Conservation (phyloP, 2,797 vertebrate species). For the Macroramphosus scolopax region DNA sequence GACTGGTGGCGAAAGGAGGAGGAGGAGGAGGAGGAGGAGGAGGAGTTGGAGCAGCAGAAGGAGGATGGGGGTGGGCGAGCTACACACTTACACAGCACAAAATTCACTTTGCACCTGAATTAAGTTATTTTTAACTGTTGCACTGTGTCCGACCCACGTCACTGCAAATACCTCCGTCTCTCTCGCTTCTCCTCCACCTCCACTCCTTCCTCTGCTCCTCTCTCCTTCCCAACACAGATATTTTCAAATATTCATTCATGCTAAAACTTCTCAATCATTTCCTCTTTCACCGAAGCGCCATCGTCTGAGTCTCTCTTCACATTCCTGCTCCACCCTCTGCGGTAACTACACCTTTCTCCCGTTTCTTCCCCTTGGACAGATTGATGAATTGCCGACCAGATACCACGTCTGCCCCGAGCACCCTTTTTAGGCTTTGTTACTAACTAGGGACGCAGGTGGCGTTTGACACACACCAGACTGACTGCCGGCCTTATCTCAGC, state of each 20-base stretch:
- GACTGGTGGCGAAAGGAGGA: slow-evolving; percentile 81
- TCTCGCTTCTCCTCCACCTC: slow-evolving; percentile 10
- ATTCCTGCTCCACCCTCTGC: slow-evolving; percentile 12
- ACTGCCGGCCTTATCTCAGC: slow-evolving; percentile 65
- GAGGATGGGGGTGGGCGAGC: slow-evolving; percentile 41
- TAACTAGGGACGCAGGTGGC: slow-evolving; percentile 67
- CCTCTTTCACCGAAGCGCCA: too few species aligned
- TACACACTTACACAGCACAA: slow-evolving; percentile 43
- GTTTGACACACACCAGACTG: slow-evolving; percentile 74
- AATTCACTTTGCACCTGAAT: slow-evolving; percentile 51
- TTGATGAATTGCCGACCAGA: slow-evolving; percentile 39
- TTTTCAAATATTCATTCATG: slow-evolving; percentile 17
- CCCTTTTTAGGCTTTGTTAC: slow-evolving; percentile 65
- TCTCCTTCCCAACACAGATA: neutral
- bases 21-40: neutral
- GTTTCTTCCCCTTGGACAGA: slow-evolving; percentile 14
- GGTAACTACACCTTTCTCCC: slow-evolving; percentile 11
- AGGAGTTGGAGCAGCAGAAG: slow-evolving; percentile 5
- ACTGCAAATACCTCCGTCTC: slow-evolving; percentile 7
- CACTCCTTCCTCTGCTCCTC: slow-evolving; percentile 12
- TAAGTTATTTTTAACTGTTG: slow-evolving; percentile 42
- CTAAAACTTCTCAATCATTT: neutral
- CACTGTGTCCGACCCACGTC: slow-evolving; percentile 17
- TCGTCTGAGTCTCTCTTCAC: neutral
- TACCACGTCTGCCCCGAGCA: slow-evolving; percentile 59